These are phyloP conservation scores for Heliconius aoede DNA, from an alignment of 2,888 invertebrate species.

Conservation along the genomic window DNA sequence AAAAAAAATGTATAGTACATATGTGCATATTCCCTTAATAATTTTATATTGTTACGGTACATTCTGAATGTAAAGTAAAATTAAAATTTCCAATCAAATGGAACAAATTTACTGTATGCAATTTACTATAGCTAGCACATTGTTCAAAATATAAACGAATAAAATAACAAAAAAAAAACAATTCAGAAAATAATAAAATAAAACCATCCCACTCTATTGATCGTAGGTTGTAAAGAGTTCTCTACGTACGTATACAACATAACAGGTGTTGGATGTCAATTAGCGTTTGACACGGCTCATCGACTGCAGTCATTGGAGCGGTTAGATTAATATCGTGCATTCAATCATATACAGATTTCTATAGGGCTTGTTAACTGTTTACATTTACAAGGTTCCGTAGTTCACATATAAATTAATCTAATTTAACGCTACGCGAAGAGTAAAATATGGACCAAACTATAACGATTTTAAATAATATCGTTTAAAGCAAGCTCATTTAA, in stretches of 20 bases:
- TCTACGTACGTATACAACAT: constrained; percentile 21
- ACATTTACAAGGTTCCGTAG: constrained; percentile 9
- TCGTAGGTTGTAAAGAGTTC: constrained; percentile 32
- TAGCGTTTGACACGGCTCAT: constrained; percentile 39
- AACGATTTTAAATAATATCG: neutral
- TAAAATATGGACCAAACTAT: neutral
- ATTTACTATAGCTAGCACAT: neutral
- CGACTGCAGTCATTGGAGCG: constrained; percentile 33
- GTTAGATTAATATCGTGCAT: constrained; percentile 38
- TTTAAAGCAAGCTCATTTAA: too few species aligned
- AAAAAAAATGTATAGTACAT: neutral
- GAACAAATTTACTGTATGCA: too few species aligned
- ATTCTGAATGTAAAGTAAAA: neutral
- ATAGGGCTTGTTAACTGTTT: constrained; percentile 6
- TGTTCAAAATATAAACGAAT: neutral
- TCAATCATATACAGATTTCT: constrained; percentile 26
- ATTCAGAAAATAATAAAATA: neutral
- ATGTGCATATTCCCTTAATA: neutral
- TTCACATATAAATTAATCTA: neutral
- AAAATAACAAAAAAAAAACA: neutral
- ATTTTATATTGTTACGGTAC: neutral
- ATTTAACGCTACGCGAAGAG: neutral
- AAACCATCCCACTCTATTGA: constrained; percentile 1
- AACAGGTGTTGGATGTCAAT: constrained; percentile 46
- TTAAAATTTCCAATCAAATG: neutral